Evolutionary conservation across 1,140 invertebrate genomes (phyloP), one percentile per base, ranked within the genome.

Genomic region (Drosophila takahashii): DNA sequence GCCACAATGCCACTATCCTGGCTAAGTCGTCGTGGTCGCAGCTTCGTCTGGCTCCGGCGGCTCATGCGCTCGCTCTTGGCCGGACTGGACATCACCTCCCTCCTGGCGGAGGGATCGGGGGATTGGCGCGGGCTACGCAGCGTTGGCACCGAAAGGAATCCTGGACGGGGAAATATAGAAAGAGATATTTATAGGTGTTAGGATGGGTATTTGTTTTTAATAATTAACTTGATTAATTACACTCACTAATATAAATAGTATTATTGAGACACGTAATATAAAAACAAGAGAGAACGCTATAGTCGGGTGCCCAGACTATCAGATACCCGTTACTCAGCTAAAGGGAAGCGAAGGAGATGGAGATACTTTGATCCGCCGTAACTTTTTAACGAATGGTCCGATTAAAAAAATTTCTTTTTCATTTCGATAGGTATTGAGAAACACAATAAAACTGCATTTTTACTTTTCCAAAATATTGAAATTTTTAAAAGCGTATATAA

Each of bases 1-100:
- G 86, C 79, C 26, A 90, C 90, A 41, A 92, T 91, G 4, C 90
- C 90, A 61, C 90, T 91, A 37, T 92, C 90, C 39, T 92, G 90
- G 47, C 90, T 92, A 15, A 90, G 75, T 67, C 90, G 57, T 54
- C 90, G 48, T 6, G 86, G 69, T 2, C 75, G 74, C 16, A 66
- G 5, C 36, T 79, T 91, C 1, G 64, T 69, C 50, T 56, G 73
- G 37, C 44, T 62, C 13, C 54, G 66, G 50, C 81, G 90, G 37
- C 74, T 54, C 36, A 71, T 72, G 13, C 90, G 90, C 26, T 91
- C 90, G 45, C 90, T 91, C 54, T 92, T 92, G 4, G 90, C 90
- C 22, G 90, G 90, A 76, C 90, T 92, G 9, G 90, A 92, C 37
- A 81, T 81, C 26, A 92, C 85, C 48, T 91, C 62, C 10, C 90